Conservation (phyloP, 2,797 vertebrate genomes). For the Neosilurus hyrtlii region DNA sequence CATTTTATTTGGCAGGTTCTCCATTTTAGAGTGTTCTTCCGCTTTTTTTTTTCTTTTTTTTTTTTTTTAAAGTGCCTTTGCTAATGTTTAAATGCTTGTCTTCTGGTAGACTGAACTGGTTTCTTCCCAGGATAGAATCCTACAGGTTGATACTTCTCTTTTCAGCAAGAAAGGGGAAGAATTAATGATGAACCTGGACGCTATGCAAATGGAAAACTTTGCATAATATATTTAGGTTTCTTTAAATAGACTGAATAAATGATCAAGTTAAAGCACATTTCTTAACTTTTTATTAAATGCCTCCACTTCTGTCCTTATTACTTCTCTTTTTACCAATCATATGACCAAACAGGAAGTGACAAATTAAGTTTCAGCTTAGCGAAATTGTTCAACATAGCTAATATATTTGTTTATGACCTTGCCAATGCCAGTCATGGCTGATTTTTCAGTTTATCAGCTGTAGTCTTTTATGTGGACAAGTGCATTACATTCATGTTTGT, state of each 20-base stretch:
- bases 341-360: slow-evolving; percentile 48
- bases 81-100: not conserved
- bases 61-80: slow-evolving; percentile 13
- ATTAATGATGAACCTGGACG: not conserved
- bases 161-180: slow-evolving; percentile 3
- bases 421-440: not conserved
- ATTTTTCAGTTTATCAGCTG: not conserved
- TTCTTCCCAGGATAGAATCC: not conserved
- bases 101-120: slow-evolving; percentile 23
- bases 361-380: slow-evolving; percentile 22
- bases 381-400: slow-evolving; percentile 25
- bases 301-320: not conserved
- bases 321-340: slow-evolving; percentile 33
- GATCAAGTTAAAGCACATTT: not conserved
- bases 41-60: slow-evolving; percentile 7
- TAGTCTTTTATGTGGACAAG: not conserved
- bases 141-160: slow-evolving; percentile 24
- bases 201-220: slow-evolving; percentile 30
- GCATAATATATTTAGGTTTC: not conserved
- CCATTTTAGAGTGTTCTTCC: slow-evolving; percentile 36
- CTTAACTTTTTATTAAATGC: slow-evolving; percentile 8
- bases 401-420: slow-evolving; percentile 3
- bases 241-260: slow-evolving; percentile 2
- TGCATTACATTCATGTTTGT: not conserved
- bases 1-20: slow-evolving; percentile 26